Conservation (phyloP, 2,113 vertebrate species). For the Oncorhynchus tshawytscha region DNA sequence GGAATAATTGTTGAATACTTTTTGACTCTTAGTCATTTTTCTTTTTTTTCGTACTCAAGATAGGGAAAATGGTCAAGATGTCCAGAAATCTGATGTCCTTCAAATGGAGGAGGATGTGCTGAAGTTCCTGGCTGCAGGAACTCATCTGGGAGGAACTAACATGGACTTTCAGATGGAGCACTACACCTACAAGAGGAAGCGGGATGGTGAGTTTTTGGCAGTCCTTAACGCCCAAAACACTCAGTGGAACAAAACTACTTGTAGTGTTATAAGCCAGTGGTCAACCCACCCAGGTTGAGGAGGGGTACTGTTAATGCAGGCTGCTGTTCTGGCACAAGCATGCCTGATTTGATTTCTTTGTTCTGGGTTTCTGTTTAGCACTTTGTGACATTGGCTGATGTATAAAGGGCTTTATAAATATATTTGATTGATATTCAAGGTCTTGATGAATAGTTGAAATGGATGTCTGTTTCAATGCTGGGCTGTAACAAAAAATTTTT, state of each 20-base stretch:
- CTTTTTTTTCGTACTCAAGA: constrained; percentile 72
- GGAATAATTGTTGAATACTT: too few species aligned
- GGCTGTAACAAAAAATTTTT: too few species aligned
- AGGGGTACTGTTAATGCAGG: too few species aligned
- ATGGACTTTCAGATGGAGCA: constrained; percentile 98
- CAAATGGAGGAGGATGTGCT: constrained; percentile 99
- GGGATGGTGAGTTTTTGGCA: constrained; percentile 79
- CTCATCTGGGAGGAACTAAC: constrained; percentile 96
- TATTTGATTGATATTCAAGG: too few species aligned
- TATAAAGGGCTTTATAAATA: too few species aligned
- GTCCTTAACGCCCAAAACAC: background rate
- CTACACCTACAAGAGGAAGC: constrained; percentile 97
- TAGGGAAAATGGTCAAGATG: constrained; percentile 91
- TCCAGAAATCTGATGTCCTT: constrained; percentile 99
- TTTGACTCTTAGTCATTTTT: background rate
- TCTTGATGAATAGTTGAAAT: too few species aligned
- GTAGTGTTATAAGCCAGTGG: background rate
- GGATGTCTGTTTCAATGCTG: too few species aligned
- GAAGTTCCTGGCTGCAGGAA: constrained; percentile 96
- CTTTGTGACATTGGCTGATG: too few species aligned
- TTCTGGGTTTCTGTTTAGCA: too few species aligned
- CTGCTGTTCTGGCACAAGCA: too few species aligned
- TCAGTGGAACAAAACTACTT: background rate
- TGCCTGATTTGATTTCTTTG: too few species aligned
- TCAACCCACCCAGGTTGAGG: background rate